Evolutionary conservation across 2,113 vertebrate species (phyloP), one percentile per base, ranked within the genome.

Genomic region (Archilochus colubris): DNA sequence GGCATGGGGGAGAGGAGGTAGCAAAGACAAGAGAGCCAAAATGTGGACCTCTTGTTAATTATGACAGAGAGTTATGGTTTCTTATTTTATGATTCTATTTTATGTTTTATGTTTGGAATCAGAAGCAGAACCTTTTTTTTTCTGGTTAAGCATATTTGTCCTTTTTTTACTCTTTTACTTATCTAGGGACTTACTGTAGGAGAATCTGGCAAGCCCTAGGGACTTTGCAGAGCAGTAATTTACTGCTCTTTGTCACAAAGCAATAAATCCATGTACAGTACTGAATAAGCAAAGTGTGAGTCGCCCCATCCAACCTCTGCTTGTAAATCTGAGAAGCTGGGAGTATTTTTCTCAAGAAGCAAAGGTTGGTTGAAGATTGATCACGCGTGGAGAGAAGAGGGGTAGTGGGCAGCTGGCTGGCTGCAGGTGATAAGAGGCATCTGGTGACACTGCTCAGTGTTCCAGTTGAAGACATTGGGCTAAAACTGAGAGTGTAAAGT

Each of bases 191-290:
- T 1, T 10, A 58, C 40, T 68, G 36, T 48, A 79, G 91, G 95
- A 83, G 82, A 82, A 69, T 69, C 25, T 89, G 78, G 73, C 84
- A 76, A 75, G 87, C 70, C 74, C 66, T 4, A 9, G 70, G 67
- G 87, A 86, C 53, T n/a, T 69, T 61, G 70, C 90, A 89, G 95
- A 87, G 75, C 70, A 57, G 40, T 46, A 61, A 82, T 96, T 89
- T 50, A 91, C 91, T 86, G 79, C 48, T 89, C 82, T 93, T 76
- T 69, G 63, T 88, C 82, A 58, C 82, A 76, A 82, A 95, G 85
- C 89, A 40, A 66, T 93, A 88, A 88, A 93, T 93, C 85, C 67
- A 9, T 1, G 4, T 69, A 31, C 15, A 54, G 63, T 8, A 67
- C 59, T 72, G 46, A 83, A 58, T 62, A 88, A 93, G 76, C 36